Percentiles rank a stretch among this genome's conserved stretches.
Evolutionary conservation across 2,113 vertebrate genomes (phyloP).

Genomic region (Chamaea fasciata): DNA sequence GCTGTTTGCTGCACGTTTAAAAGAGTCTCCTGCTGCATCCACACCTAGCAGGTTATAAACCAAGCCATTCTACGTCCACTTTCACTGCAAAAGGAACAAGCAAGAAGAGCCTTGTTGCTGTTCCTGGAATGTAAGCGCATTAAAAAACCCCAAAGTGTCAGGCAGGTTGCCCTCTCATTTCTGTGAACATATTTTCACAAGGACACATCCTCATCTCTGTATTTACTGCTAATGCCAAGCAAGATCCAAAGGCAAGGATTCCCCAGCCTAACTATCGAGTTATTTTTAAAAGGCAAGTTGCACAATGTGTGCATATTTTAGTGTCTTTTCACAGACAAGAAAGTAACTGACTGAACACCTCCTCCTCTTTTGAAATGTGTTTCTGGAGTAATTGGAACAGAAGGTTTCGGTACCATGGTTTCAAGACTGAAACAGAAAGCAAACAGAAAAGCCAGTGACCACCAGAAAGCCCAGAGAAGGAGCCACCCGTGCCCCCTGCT

Average conservation of each 20-base stretch:
- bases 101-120: background rate
- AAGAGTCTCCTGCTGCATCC: background rate
- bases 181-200: background rate
- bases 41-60: background rate
- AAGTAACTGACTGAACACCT: background rate
- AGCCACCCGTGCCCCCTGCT: background rate
- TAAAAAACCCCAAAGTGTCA: background rate
- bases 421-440: background rate
- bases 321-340: background rate
- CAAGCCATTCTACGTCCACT: background rate
- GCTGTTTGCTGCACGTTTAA: background rate
- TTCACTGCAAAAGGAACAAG: background rate
- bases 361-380: conserved; percentile 19
- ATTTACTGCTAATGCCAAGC: background rate
- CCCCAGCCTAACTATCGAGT: background rate
- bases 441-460: background rate
- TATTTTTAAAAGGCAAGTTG: background rate
- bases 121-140: background rate
- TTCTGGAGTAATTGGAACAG: background rate
- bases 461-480: background rate
- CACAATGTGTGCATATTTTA: background rate
- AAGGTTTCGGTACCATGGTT: background rate
- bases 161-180: background rate
- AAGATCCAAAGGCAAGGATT: background rate
- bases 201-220: background rate